Percentiles rank a stretch among this genome's conserved stretches.
These are phyloP conservation scores for Mesorhabditis sp. DNA, from an alignment of 2,888 invertebrate genomes.

Conservation along the genomic window DNA sequence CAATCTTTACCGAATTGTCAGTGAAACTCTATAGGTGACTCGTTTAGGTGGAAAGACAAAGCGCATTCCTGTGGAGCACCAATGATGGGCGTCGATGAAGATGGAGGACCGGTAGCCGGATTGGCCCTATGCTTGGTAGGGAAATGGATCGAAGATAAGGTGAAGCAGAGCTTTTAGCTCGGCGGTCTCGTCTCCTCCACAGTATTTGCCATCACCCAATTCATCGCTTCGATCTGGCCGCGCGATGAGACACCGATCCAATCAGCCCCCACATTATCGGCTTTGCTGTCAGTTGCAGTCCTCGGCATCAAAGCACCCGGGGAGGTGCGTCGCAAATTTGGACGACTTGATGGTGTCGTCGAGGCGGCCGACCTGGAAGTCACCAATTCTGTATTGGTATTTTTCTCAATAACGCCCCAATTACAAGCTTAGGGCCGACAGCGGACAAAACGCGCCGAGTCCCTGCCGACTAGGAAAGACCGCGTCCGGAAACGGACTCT, in stretches of 20 bases:
- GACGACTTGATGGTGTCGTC: neutral
- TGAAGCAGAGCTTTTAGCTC: neutral
- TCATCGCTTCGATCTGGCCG: neutral
- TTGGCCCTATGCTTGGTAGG: slow-evolving; percentile 4
- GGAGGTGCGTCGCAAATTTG: slow-evolving; percentile 3
- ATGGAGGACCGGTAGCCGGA: slow-evolving; percentile 4
- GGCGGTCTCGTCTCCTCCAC: slow-evolving; percentile 6
- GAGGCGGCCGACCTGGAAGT: too few species aligned
- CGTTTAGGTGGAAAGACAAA: neutral
- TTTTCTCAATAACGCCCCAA: too few species aligned
- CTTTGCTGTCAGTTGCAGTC: neutral
- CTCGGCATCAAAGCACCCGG: neutral
- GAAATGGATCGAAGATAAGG: neutral
- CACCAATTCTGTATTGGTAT: too few species aligned
- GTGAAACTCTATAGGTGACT: too few species aligned
- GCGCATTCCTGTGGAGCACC: neutral
- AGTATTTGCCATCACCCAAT: neutral
- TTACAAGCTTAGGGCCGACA: too few species aligned
- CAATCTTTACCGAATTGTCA: too few species aligned
- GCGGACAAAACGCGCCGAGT: too few species aligned
- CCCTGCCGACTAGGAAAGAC: neutral
- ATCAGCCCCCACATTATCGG: neutral
- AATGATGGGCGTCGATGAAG: neutral
- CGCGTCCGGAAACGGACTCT: neutral
- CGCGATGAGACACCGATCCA: neutral